These are phyloP conservation scores for Chrysotoxum bicinctum DNA, from an alignment of 2,888 invertebrate species.

Conservation along the genomic window DNA sequence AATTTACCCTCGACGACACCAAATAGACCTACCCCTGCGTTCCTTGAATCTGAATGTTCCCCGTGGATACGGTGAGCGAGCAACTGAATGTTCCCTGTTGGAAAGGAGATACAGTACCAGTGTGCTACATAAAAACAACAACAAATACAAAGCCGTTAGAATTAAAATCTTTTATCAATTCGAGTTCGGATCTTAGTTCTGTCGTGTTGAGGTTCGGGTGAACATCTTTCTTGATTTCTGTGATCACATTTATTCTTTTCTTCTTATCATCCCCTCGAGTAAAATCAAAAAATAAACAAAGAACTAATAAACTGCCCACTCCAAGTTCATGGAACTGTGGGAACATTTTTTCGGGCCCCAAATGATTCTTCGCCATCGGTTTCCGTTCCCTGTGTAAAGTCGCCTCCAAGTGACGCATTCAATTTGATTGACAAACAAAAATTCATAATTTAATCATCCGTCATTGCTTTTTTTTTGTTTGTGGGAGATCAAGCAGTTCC, in stretches of 20 bases:
- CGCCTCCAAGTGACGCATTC: constrained; percentile 60
- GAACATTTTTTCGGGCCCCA: constrained; percentile 59
- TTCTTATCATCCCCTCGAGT: constrained; percentile 34
- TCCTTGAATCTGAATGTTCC: constrained; percentile 28
- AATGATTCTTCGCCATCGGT: constrained; percentile 43
- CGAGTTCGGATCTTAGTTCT: constrained; percentile 41
- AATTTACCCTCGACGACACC: constrained; percentile 19
- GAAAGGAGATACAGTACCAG: neutral
- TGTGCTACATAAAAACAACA: neutral
- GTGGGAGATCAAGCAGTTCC: constrained; percentile 42
- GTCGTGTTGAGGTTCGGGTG: constrained; percentile 44
- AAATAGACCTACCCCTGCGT: constrained; percentile 5
- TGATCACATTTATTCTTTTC: constrained; percentile 37
- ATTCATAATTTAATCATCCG: constrained; percentile 46
- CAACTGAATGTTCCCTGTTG: constrained; percentile 3
- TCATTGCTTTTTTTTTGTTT: constrained; percentile 19
- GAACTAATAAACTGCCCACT: constrained; percentile 33
- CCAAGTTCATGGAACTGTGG: constrained; percentile 70
- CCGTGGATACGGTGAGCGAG: constrained; percentile 39
- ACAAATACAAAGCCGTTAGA: constrained; percentile 22
- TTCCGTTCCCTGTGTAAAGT: constrained; percentile 46
- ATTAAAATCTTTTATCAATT: constrained; percentile 53
- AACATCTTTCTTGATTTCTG: constrained; percentile 13
- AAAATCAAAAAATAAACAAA: constrained; percentile 53
- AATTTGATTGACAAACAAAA: constrained; percentile 59